Conservation (phyloP, 2,888 invertebrate genomes). For the Crioceris asparagi region DNA sequence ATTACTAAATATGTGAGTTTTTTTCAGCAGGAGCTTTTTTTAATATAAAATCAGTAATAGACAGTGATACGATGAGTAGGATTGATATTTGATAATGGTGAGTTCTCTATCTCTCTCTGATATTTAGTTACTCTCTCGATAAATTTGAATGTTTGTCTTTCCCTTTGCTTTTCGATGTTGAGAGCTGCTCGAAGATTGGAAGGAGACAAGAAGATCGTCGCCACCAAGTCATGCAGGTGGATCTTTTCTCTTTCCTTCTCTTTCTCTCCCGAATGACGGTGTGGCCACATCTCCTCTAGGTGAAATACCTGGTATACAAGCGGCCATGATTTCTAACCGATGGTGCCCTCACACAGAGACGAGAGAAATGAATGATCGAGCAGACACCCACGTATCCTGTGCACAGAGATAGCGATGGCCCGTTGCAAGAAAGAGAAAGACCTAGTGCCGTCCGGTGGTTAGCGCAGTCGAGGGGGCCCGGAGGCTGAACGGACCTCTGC, state of each 20-base stretch:
- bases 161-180: too few relatives aligned
- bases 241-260: conserved; percentile 13
- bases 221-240: conserved; percentile 27
- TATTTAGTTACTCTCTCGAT: too few relatives aligned
- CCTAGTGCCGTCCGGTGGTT: conserved; percentile 42
- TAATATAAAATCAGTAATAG: too few relatives aligned
- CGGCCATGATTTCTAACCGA: conserved; percentile 34
- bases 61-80: too few relatives aligned
- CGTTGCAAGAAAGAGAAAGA: conserved; percentile 6
- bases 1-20: too few relatives aligned
- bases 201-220: too few relatives aligned
- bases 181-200: too few relatives aligned
- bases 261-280: conserved; percentile 11
- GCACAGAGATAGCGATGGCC: conserved; percentile 24
- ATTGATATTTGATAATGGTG: too few relatives aligned
- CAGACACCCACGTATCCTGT: conserved; percentile 25
- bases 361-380: conserved; percentile 25
- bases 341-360: conserved; percentile 30
- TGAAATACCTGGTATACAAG: conserved; percentile 22
- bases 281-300: too few relatives aligned
- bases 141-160: too few relatives aligned
- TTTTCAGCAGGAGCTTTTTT: too few relatives aligned
- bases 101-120: too few relatives aligned
- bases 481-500: conserved; percentile 49
- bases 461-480: conserved; percentile 46